Base-by-base conservation (phyloP, 2,797 vertebrate species). In the Hemitrygon akajei region DNA sequence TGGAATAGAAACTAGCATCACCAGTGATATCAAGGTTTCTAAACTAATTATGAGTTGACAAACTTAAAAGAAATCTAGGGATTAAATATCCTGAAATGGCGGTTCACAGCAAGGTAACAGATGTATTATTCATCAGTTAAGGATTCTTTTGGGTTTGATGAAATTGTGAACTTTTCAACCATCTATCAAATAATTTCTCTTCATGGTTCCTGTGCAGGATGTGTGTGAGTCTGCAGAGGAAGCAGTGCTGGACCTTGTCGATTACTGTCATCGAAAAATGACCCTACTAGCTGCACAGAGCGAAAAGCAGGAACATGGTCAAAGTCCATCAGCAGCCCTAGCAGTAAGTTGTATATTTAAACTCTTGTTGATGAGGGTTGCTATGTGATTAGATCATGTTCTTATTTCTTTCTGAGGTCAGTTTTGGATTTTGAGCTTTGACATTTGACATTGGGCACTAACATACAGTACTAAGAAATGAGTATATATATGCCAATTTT, bases 251-350 rank as follows among this genome's bases (percentile, higher is more conserved):
- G 98, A 99, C 95, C 95, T 99, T 94, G 97, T 98, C 75, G 99
- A 99, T 96, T 99, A 99, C 89, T 99, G 98, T 95, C 98, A 98
- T 95, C 98, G 98, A 69, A 99, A 99, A 95, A 96, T 99, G 95
- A 98, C 96, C 25, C 95, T 98, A 94, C 95, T 99, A 34, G 96
- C 95, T 58, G 97, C 97, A 93, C 96, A 94, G 89, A 96, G 94
- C 0, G 71, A 93, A 0, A 10, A 87, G 0, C 82, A 69, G 0
- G 94, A 94, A 47, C 94, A 66, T 0, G 94, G 94, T 7, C 94
- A 94, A 66, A 81, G 96, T 63, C 73, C 4, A 20, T 93, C 94
- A 7, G 96, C 96, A 0, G 96, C 97, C 66, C 94, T 98, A 94
- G 96, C 98, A 97, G 98, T 99, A 93, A 94, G 95, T 87, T n/a